Conservation (phyloP, 1,140 invertebrate species). For the Drosophila carrolli region DNA sequence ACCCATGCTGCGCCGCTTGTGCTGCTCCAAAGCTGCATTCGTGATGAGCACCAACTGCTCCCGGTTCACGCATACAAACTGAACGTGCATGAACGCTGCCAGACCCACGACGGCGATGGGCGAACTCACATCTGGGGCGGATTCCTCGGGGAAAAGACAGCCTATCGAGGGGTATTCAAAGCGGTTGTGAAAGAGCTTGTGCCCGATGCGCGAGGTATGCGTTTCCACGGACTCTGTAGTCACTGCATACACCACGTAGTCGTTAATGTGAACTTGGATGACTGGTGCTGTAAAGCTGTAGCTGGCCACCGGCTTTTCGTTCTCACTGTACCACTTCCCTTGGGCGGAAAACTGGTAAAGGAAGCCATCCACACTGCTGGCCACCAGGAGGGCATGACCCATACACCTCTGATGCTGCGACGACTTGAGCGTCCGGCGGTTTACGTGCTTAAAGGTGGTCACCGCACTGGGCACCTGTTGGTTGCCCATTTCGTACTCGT, state of each 20-base stretch:
- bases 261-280: constrained; percentile 88
- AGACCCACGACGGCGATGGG: constrained; percentile 90
- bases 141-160: constrained; percentile 82
- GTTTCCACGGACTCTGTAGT: constrained; percentile 92
- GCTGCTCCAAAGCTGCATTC: constrained; percentile 57
- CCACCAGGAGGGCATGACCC: constrained; percentile 72
- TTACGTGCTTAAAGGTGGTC: constrained; percentile 76
- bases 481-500: constrained; percentile 82
- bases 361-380: constrained; percentile 80
- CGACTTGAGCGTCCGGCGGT: constrained; percentile 73
- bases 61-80: constrained; percentile 87
- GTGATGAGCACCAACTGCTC: constrained; percentile 88
- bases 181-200: constrained; percentile 85
- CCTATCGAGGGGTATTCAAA: constrained; percentile 80
- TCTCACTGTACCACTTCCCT: constrained; percentile 83
- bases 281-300: constrained; percentile 91
- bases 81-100: constrained; percentile 90
- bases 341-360: constrained; percentile 81
- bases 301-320: constrained; percentile 78
- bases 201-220: constrained; percentile 89
- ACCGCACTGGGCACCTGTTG: constrained; percentile 79
- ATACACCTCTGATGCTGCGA: constrained; percentile 71
- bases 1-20: constrained; percentile 74
- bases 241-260: constrained; percentile 90
- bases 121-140: constrained; percentile 87